Base-by-base conservation (phyloP, 2,888 invertebrate species). In the Microdon myrmicae region DNA sequence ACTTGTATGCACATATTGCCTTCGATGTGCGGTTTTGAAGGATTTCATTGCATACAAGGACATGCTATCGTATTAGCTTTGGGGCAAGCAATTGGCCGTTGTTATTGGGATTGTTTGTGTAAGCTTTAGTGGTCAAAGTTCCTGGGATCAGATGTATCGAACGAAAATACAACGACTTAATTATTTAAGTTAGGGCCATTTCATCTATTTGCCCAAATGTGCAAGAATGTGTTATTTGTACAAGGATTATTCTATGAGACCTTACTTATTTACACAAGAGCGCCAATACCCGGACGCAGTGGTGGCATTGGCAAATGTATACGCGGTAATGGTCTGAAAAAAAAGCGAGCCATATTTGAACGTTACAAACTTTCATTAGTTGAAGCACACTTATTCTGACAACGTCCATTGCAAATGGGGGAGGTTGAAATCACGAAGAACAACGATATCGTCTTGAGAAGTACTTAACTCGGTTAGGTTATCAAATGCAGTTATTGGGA, bases 21-120 rank as follows among this genome's bases (percentile, higher is more conserved):
- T 41, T 55, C 41, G 25, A 53, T 51, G 58, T 64, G 64, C 64
- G 64, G 64, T 64, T 64, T 58, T 58, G 41, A 64, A 58, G 58
- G 53, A 64, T 51, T 58, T 47, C 41, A 43, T 19, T 58, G 51
- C 58, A 53, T 38, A 23, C 26, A 22, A 28, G 23, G 53, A 47
- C 56, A 39, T 41, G 19, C 25, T 64, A n/a, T n/a, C n/a, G n/a
- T n/a, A 38, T 64, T 51, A 47, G 58, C 37, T 64, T 43, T 47
- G 37, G 38, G 51, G 37, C 47, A 47, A 43, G 29, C 51, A 45
- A 51, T 56, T 39, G 56, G 56, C 25, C n/a, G n/a, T n/a, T 44
- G 31, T 26, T 35, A 22, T 17, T 17, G 8, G 5, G 10, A 29
- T 29, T 28, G 41, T 29, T 16, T 35, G 16, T 47, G 29, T 14